These are phyloP conservation scores for Chlorodrepanis virens DNA, from an alignment of 2,113 vertebrate genomes.

Conservation along the genomic window DNA sequence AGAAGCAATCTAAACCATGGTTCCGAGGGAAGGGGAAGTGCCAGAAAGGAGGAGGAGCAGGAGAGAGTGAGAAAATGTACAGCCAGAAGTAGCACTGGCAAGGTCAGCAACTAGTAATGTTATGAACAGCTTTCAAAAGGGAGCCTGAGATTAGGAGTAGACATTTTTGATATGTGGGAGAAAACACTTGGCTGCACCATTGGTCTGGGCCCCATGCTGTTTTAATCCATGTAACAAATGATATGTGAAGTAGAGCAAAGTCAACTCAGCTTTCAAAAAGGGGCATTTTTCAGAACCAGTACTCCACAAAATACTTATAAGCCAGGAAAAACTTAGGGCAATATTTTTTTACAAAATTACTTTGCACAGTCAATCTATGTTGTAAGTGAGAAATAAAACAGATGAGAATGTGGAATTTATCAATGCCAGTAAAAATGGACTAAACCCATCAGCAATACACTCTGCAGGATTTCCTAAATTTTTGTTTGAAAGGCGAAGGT, in stretches of 20 bases:
- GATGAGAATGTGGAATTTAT: neutral
- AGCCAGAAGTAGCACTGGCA: slow-evolving; percentile 42
- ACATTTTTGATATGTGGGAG: slow-evolving; percentile 7
- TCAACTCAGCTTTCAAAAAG: neutral
- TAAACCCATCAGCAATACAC: neutral
- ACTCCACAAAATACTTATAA: neutral
- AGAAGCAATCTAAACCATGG: neutral
- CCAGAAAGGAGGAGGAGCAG: neutral
- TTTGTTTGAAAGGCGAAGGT: neutral
- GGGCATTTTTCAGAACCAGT: neutral
- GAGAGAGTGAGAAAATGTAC: slow-evolving; percentile 38
- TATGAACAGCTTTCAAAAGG: neutral
- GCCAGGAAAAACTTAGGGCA: neutral
- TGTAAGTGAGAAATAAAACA: neutral
- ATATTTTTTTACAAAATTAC: neutral
- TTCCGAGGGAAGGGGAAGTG: neutral
- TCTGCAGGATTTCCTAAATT: neutral
- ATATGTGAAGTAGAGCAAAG: neutral
- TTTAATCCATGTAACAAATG: slow-evolving; percentile 38
- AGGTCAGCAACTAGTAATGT: neutral
- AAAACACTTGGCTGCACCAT: neutral
- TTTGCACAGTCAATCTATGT: neutral
- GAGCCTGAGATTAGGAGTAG: slow-evolving; percentile 1
- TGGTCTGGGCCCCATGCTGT: neutral
- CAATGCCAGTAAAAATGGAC: neutral